phyloP scores from a whole-genome alignment of 2,888 invertebrate species.

The Melanostoma scalare region DNA sequence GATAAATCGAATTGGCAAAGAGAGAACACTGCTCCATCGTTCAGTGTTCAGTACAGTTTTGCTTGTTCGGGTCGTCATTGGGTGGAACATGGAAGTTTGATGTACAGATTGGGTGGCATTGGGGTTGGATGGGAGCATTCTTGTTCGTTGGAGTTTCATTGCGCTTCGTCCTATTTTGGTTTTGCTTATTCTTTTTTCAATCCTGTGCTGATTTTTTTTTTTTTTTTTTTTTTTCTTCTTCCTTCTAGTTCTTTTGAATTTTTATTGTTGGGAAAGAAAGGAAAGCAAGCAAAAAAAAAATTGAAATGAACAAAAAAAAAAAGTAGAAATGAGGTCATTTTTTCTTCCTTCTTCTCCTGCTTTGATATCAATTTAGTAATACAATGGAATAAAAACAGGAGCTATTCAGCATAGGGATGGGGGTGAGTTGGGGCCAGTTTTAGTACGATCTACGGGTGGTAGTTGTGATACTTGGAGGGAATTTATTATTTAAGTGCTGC shows the following conservation, averaged over 20 bases:
- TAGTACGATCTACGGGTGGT: slow-evolving; percentile 46
- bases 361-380: slow-evolving; percentile 73
- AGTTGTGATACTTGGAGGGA: slow-evolving; percentile 68
- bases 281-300: slow-evolving; percentile 32
- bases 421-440: slow-evolving; percentile 29
- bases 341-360: slow-evolving; percentile 67
- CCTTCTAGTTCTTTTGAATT: slow-evolving; percentile 58
- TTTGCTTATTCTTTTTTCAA: slow-evolving; percentile 58
- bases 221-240: slow-evolving; percentile 17
- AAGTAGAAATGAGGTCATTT: slow-evolving; percentile 72
- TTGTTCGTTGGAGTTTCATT: slow-evolving; percentile 59
- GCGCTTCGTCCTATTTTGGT: slow-evolving; percentile 70
- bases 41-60: slow-evolving; percentile 40
- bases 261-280: slow-evolving; percentile 61
- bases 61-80: slow-evolving; percentile 31
- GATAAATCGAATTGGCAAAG: slow-evolving; percentile 78
- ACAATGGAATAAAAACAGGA: slow-evolving; percentile 72
- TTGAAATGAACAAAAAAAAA: slow-evolving; percentile 40
- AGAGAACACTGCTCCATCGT: slow-evolving; percentile 45
- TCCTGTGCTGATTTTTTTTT: slow-evolving; percentile 62
- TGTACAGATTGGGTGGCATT: slow-evolving; percentile 25
- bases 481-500: slow-evolving; percentile 72
- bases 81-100: slow-evolving; percentile 45
- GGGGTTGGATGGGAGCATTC: slow-evolving; percentile 22
- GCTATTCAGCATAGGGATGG: slow-evolving; percentile 17